Base-by-base conservation (phyloP, 30 jellyfish, hydroid and myxozoan genomes). In the Chironex yamaguchii region DNA sequence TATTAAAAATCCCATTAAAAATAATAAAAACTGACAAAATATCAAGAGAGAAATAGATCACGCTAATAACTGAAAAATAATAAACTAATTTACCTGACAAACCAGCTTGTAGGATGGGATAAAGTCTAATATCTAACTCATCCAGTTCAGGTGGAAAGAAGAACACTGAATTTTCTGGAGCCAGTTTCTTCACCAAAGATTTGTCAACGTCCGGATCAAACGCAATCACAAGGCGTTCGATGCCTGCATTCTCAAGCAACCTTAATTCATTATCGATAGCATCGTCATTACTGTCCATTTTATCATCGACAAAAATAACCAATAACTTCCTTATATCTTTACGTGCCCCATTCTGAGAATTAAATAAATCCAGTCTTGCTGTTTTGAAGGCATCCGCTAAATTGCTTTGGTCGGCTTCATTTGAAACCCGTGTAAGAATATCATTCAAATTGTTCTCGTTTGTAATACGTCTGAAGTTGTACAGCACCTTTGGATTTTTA, bases 101-200 rank as follows among this genome's bases (percentile, higher is more conserved):
- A 20, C 72, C 36, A 4, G 91, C 91, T 48, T 76, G 62, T 11
- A 58, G 76, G 48, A 86, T 53, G 0, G 98, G 97, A 35, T 71
- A 85, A 67, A 92, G 35, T 1, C 52, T 31, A 49, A 84, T 80
- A 36, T 73, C 90, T 1, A 92, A 23, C 53, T 68, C 87, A 34
- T 87, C 96, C 33, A 92, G 76, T 20, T 35, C 49, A 6, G 91
- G 95, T 51, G 98, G 96, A 88, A 92, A 92, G 50, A 92, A 92
- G 92, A 79, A 86, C 24, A 86, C 95, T 25, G 79, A 82, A 52
- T 85, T 29, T 27, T 31, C 70, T 17, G 83, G 90, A 0, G 97
- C 85, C 25, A 74, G 31, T 1, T 77, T 76, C 22, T 31, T 32
- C 36, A 73, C 0, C 13, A 68, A 58, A 0, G 25, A 74, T 25